These are phyloP conservation scores for Vulpes vulpes DNA, from an alignment of 2,113 vertebrate genomes.

Conservation along the genomic window DNA sequence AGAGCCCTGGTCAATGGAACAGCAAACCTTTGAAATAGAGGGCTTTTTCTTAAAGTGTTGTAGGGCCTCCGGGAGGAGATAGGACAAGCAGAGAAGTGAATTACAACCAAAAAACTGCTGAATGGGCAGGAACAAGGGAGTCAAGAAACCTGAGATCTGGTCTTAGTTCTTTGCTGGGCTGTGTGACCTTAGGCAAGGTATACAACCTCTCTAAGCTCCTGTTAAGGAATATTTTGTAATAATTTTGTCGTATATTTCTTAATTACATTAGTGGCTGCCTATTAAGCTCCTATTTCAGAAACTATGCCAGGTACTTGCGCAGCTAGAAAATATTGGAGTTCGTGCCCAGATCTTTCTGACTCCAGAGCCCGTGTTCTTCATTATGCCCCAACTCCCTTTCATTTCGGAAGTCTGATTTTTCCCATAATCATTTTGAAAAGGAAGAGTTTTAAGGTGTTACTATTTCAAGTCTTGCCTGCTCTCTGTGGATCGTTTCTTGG, in stretches of 20 bases:
- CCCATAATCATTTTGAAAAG: constrained; percentile 23
- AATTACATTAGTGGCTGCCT: neutral
- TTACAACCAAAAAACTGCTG: neutral
- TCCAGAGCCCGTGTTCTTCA: neutral
- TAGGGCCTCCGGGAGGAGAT: neutral
- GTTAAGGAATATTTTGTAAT: neutral
- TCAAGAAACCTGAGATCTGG: neutral
- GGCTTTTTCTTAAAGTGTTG: neutral
- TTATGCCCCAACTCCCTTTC: neutral
- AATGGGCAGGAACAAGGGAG: neutral
- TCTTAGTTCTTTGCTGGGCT: neutral
- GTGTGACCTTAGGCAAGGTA: neutral
- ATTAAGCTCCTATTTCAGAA: neutral
- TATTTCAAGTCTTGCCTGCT: neutral
- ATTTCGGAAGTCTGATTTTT: constrained; percentile 31
- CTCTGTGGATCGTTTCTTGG: constrained; percentile 37
- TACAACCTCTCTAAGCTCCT: constrained; percentile 13
- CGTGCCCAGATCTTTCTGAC: neutral
- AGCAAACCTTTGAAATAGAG: neutral
- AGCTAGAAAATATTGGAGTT: neutral
- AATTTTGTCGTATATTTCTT: constrained; percentile 39
- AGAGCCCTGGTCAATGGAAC: neutral
- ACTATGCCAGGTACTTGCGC: neutral
- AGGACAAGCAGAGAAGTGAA: neutral
- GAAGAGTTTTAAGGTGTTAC: neutral